Evolutionary conservation across 2,113 vertebrate species (phyloP), one percentile per base, ranked within the genome.

Genomic region (Centropristis striata): DNA sequence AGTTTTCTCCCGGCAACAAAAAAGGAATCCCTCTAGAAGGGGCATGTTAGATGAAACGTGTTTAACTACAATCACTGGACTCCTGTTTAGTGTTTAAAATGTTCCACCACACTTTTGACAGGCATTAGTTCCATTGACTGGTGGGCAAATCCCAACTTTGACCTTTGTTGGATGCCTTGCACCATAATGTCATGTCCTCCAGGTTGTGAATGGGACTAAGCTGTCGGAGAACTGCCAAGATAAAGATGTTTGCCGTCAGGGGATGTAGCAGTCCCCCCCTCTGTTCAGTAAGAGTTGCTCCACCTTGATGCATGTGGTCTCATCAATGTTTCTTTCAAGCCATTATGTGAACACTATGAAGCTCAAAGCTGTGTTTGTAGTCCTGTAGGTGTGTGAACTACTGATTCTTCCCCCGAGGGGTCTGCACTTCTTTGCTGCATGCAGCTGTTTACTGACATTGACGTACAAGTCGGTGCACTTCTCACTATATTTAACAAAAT

Each of bases 161-260:
- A 80, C 54, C 66, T 61, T 20, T 60, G 47, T 8, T 37, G 27
- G 20, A 32, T 54, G 53, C 61, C 9, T 36, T 51, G 3, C 1
- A 2, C 32, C 47, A 41, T 20, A 14, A 61, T 51, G 21, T 67
- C 11, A 54, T 44, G 60, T 67, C 36, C 27, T 63, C 15, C n/a
- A 46, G 13, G 18, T 63, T 71, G 23, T 71, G 23, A 71, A 71
- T 39, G 5, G 41, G 39, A n/a, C 65, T n/a, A n/a, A 50, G 21
- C 76, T 54, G 60, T 61, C 32, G 47, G 15, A 25, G 25, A 74
- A 59, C 58, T 64, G 21, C 58, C 58, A 55, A 63, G 55, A 50
- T 71, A 64, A 46, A 59, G 39, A 54, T 57, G 25, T 60, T 63
- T 39, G 13, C 20, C 1, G 23, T 32, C 7, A 65, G 39, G n/a